Conservation (phyloP, 2,797 vertebrate genomes). For the Hypotaenidia philippensis region DNA sequence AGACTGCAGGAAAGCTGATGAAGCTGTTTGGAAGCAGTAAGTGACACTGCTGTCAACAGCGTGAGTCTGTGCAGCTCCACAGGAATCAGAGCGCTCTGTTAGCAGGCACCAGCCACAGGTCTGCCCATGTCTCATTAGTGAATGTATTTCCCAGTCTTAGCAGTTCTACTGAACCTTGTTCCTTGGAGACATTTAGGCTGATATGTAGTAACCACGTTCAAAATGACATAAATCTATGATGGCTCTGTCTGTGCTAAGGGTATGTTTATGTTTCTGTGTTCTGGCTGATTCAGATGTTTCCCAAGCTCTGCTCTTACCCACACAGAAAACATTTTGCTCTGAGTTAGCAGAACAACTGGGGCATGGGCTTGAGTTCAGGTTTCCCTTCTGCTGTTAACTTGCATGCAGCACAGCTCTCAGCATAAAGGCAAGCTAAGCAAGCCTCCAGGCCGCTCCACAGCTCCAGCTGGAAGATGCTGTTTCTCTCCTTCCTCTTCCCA, state of each 20-base stretch:
- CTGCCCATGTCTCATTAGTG: neutral
- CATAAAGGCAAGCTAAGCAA: neutral
- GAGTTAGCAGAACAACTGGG: neutral
- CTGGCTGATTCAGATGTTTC: neutral
- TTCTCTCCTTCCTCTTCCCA: neutral
- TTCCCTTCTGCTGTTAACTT: neutral
- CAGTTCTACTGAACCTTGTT: neutral
- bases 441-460: neutral
- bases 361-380: neutral
- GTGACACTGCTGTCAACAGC: neutral
- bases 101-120: neutral
- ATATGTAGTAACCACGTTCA: neutral
- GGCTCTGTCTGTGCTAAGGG: neutral
- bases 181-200: neutral
- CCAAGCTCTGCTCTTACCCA: neutral
- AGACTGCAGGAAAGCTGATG: conserved; percentile 23
- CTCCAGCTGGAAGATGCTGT: neutral
- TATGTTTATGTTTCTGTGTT: neutral
- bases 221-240: conserved; percentile 21
- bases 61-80: neutral
- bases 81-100: neutral
- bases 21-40: conserved; percentile 18
- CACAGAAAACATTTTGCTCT: conserved; percentile 5
- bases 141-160: neutral
- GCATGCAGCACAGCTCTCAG: neutral